Percentiles rank a stretch among this genome's conserved stretches.
Conservation (phyloP, 2,113 vertebrate genomes). For the Osmerus mordax region DNA sequence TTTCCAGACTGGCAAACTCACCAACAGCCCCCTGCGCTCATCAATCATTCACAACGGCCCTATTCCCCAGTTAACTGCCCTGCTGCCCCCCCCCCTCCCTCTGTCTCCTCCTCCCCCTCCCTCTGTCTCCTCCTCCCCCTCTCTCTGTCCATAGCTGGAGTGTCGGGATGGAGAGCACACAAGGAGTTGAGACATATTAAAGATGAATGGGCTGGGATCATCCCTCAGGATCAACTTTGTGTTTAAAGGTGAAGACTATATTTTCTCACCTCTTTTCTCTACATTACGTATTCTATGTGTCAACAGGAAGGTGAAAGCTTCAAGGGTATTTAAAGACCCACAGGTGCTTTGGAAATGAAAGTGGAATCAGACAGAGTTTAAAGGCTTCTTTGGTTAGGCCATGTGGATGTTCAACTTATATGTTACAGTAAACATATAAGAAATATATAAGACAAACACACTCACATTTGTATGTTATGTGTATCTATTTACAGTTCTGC, state of each 20-base stretch:
- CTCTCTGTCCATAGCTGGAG: conserved; percentile 47
- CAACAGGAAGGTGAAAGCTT: conserved; percentile 45
- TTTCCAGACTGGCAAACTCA: conserved; percentile 64
- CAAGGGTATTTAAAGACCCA: conserved; percentile 29
- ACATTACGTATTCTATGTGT: conserved; percentile 38
- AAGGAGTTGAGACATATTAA: conserved; percentile 62
- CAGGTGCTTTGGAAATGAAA: not conserved
- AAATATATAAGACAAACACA: not conserved
- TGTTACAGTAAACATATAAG: not conserved
- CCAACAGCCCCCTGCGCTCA: conserved; percentile 64
- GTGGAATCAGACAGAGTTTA: no score
- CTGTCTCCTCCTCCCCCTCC: conserved; percentile 42
- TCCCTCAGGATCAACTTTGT: conserved; percentile 48
- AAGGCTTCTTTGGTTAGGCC: no score
- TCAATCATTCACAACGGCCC: conserved; percentile 75
- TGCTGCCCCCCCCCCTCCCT: conserved; percentile 51
- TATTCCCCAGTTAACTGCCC: conserved; percentile 65
- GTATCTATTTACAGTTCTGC: conserved; percentile 3
- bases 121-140: conserved; percentile 32
- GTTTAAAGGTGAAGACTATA: conserved; percentile 39
- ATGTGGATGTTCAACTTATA: no score
- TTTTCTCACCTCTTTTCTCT: conserved; percentile 28
- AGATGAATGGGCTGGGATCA: conserved; percentile 57
- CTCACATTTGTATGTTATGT: not conserved
- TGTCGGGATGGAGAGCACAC: conserved; percentile 48